Evolutionary conservation across 1,140 invertebrate genomes (phyloP).

Genomic region (Drosophila repletoides): DNA sequence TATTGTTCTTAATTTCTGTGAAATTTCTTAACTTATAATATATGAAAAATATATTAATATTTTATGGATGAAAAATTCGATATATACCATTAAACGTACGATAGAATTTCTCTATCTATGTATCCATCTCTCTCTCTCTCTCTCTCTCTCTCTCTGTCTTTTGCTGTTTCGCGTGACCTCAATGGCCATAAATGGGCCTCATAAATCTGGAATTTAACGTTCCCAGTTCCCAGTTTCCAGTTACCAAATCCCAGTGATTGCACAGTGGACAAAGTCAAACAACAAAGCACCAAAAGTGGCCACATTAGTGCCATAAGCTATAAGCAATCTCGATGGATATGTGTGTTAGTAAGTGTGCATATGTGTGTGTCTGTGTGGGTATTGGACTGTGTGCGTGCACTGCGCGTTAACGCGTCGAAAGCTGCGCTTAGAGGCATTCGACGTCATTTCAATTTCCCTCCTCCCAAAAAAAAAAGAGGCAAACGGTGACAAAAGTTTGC

Average conservation of each 20-base stretch:
- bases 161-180: slow-evolving; percentile 6
- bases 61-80: no score
- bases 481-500: slow-evolving; percentile 50
- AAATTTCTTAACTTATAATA: no score
- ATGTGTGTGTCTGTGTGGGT: slow-evolving; percentile 6
- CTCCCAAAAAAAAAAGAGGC: slow-evolving; percentile 27
- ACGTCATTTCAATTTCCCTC: slow-evolving; percentile 59
- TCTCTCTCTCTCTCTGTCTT: neutral
- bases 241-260: slow-evolving; percentile 28
- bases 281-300: slow-evolving; percentile 27
- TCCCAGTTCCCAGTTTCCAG: slow-evolving; percentile 17
- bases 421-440: slow-evolving; percentile 54
- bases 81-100: no score
- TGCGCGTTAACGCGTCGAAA: slow-evolving; percentile 65
- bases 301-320: slow-evolving; percentile 41
- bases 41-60: no score
- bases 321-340: slow-evolving; percentile 23
- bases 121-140: neutral
- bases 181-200: slow-evolving; percentile 32
- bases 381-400: slow-evolving; percentile 35
- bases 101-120: neutral
- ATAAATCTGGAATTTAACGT: slow-evolving; percentile 34
- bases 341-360: neutral
- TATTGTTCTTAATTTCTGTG: no score
- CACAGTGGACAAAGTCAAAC: slow-evolving; percentile 23